Base-by-base conservation (phyloP, 2,797 vertebrate genomes). In the Holocentrus rufus region DNA sequence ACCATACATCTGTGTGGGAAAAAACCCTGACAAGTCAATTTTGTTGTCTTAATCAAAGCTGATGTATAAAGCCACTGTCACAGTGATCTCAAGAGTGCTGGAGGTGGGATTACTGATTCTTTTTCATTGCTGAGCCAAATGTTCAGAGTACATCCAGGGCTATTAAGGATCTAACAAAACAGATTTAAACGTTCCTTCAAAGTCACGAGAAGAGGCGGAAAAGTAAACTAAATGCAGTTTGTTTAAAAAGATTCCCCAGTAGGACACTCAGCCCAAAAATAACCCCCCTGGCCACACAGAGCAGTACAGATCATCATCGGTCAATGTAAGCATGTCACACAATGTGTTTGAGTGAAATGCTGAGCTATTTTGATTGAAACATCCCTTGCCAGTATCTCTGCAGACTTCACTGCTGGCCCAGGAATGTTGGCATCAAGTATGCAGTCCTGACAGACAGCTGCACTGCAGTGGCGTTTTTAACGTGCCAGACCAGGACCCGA, bases 401-500 rank as follows among this genome's bases (percentile, higher is more conserved):
- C 93, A 92, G 93, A 94, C 95, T 95, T 95, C 92, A 93, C 94
- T 95, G 93, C 92, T 93, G 94, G 92, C 92, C 94, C 93, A 94
- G 95, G 93, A 95, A 95, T 95, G 95, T 90, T 97, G 95, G 95
- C 95, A 96, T 95, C 91, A 93, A 89, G 93, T 92, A 88, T 93
- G 94, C 93, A 92, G 86, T 92, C 93, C 93, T 93, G 88, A 91
- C 92, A 93, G 95, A 95, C 96, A 98, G 97, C 97, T 98, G 96
- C 95, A 93, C 90, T 83, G 93, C 93, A 94, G 93, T 92, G 94
- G 94, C 94, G 93, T 93, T 94, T 96, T 93, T 94, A 93, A 88
- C 90, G 87, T 92, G 90, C 90, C 90, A 90, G 60, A 78, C 81
- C 94, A 94, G 93, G 73, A 94, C 89, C 91, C 76, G 1, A 91